phyloP scores from a whole-genome alignment of 2,888 invertebrate species.

The Glyphotaelius pellucidus region DNA sequence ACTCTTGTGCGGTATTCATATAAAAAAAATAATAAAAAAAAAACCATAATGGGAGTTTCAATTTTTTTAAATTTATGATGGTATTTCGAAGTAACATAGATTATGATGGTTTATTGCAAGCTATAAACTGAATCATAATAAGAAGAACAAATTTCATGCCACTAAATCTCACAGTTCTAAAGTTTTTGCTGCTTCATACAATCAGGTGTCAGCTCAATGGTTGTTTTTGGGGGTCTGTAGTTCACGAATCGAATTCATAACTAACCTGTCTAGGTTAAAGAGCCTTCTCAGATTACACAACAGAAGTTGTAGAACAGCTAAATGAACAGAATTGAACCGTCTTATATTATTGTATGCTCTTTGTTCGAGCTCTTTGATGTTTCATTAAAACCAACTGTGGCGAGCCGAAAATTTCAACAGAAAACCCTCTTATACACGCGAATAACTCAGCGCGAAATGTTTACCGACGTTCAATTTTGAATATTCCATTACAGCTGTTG shows the following conservation, averaged over 20 bases:
- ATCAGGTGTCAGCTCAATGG: not conserved
- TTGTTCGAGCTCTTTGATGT: not conserved
- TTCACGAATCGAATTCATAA: not conserved
- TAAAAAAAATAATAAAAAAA: too few relatives aligned
- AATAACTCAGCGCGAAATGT: not conserved
- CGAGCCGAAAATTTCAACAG: not conserved
- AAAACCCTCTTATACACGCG: not conserved
- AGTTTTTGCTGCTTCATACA: too few relatives aligned
- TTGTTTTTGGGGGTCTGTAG: not conserved
- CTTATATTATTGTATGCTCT: not conserved
- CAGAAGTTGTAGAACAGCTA: not conserved
- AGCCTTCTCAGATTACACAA: not conserved
- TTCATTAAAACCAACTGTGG: not conserved
- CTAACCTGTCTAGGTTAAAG: not conserved
- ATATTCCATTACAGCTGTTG: conserved; percentile 49
- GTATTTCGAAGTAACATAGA: too few relatives aligned
- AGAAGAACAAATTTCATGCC: too few relatives aligned
- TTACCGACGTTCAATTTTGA: conserved; percentile 32
- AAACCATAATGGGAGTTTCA: too few relatives aligned
- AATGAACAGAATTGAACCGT: not conserved
- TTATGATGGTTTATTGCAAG: too few relatives aligned
- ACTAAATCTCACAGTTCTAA: too few relatives aligned
- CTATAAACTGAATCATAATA: too few relatives aligned
- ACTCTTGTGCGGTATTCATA: too few relatives aligned
- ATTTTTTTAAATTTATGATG: too few relatives aligned